phyloP scores from a whole-genome alignment of 2,113 vertebrate species.

The Lontra canadensis region DNA sequence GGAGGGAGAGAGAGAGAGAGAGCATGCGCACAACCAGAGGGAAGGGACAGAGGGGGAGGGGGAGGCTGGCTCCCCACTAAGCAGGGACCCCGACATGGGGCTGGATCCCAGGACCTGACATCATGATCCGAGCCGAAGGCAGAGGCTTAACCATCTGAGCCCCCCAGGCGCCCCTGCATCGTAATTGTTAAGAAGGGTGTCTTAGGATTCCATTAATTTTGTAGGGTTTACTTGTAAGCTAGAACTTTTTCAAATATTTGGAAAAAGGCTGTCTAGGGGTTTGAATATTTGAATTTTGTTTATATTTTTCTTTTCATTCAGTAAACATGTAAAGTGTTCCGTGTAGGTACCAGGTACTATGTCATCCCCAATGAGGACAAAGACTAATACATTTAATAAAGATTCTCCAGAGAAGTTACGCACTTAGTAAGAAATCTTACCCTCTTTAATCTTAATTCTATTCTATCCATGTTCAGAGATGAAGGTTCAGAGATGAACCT shows the following conservation, averaged over 20 bases:
- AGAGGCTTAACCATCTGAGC: too few species aligned
- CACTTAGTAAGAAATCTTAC: background rate
- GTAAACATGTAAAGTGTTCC: background rate
- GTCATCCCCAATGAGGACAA: background rate
- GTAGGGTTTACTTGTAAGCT: background rate
- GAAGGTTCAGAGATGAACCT: background rate
- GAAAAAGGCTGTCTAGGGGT: background rate
- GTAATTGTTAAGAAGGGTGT: background rate
- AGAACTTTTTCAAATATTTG: background rate
- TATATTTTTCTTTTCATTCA: background rate
- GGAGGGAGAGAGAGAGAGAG: too few species aligned
- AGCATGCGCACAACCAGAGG: too few species aligned
- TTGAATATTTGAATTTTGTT: background rate
- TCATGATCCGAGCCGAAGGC: too few species aligned
- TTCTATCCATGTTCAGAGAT: background rate
- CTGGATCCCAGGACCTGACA: too few species aligned
- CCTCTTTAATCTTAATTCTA: background rate
- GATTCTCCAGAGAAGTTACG: background rate
- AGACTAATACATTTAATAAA: background rate
- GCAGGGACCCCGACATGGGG: too few species aligned
- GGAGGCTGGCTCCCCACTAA: too few species aligned
- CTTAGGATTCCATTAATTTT: background rate
- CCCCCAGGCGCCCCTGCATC: background rate
- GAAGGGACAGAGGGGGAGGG: too few species aligned
- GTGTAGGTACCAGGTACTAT: background rate